Evolutionary conservation across 2,888 invertebrate species (phyloP).

Genomic region (Calliphora vomitoria): DNA sequence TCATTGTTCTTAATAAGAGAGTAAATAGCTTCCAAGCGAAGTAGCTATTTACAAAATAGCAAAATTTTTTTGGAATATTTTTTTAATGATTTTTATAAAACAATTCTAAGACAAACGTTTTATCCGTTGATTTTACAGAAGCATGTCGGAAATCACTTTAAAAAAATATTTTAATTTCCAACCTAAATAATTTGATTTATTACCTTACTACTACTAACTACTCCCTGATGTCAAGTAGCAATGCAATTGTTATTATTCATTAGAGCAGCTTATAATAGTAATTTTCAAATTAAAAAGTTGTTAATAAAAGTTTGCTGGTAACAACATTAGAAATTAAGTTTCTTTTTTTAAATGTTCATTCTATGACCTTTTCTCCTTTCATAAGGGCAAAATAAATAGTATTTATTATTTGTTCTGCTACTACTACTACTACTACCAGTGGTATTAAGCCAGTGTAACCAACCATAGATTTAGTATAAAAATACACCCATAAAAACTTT

Average conservation of each 20-base stretch:
- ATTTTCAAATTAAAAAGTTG: constrained; percentile 16
- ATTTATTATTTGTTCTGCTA: neutral
- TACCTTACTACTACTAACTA: neutral
- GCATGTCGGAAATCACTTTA: too few relatives aligned
- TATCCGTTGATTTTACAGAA: too few relatives aligned
- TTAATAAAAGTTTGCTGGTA: constrained; percentile 19
- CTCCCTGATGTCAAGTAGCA: neutral
- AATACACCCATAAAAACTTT: constrained; percentile 49
- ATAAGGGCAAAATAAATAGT: constrained; percentile 3
- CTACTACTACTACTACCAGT: neutral
- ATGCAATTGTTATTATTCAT: constrained; percentile 2
- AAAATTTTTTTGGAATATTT: too few relatives aligned
- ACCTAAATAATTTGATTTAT: too few relatives aligned
- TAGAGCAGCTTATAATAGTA: neutral
- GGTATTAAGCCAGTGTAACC: neutral
- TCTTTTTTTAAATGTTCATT: neutral
- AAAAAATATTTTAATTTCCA: too few relatives aligned
- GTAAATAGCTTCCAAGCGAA: too few relatives aligned
- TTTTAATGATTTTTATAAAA: too few relatives aligned
- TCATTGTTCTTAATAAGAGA: too few relatives aligned
- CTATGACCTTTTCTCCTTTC: neutral
- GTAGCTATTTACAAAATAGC: too few relatives aligned
- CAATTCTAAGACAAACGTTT: too few relatives aligned
- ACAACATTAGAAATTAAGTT: neutral
- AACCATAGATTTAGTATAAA: constrained; percentile 37